Percentiles rank a stretch among this genome's conserved stretches.
Evolutionary conservation across 2,797 vertebrate genomes (phyloP).

Genomic region (Falco peregrinus): DNA sequence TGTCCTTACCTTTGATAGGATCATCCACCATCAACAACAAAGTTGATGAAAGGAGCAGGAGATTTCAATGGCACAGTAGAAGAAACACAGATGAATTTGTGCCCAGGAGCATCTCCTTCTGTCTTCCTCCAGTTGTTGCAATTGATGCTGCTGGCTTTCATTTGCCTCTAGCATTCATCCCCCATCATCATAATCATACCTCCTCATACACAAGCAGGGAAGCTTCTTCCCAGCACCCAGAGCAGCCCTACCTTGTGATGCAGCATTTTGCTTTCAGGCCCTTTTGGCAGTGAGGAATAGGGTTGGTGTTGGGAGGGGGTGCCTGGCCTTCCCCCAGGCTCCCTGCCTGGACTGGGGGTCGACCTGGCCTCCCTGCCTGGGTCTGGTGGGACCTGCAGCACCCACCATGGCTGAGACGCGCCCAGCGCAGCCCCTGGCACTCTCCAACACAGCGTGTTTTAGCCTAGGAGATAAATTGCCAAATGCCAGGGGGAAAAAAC

Average conservation of each 20-base stretch:
- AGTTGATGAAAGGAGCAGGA: not conserved
- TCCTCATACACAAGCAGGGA: not conserved
- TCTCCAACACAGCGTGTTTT: rapidly evolving
- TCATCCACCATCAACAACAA: not conserved
- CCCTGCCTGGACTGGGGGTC: too few species aligned
- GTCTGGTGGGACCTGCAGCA: not conserved
- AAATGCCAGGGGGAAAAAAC: not conserved
- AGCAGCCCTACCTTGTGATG: not conserved
- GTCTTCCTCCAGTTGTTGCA: too few species aligned
- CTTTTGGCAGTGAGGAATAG: not conserved
- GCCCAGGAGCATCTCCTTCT: not conserved
- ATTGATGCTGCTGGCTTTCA: not conserved
- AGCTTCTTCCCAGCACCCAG: not conserved
- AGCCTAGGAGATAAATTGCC: not conserved
- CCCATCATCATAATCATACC: not conserved
- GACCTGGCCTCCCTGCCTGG: too few species aligned
- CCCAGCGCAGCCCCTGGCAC: not conserved
- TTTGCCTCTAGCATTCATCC: not conserved
- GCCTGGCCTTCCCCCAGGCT: not conserved
- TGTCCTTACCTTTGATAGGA: not conserved
- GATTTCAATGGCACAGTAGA: not conserved
- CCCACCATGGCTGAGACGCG: rapidly evolving
- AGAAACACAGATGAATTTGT: not conserved
- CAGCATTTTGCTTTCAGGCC: not conserved
- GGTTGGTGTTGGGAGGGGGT: not conserved